phyloP scores from a whole-genome alignment of 2,888 invertebrate genomes.

The Torymus tubicola region DNA sequence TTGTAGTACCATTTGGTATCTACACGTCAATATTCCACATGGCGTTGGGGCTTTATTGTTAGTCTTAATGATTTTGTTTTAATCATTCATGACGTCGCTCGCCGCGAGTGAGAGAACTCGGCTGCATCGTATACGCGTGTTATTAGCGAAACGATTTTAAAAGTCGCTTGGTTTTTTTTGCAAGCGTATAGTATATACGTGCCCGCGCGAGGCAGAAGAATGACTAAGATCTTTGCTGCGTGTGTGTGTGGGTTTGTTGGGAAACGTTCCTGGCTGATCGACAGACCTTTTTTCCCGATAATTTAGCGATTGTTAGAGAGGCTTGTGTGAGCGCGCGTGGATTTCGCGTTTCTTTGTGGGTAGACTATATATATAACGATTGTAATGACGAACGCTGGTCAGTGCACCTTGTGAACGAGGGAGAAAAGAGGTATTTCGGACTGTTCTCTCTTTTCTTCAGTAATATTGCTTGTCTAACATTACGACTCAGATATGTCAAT shows the following conservation, averaged over 20 bases:
- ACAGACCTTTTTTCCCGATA: conserved; percentile 1
- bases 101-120: not conserved
- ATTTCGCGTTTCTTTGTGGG: too few species aligned
- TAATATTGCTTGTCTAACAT: too few species aligned
- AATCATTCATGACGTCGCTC: conserved; percentile 35
- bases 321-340: too few species aligned
- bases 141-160: conserved; percentile 30
- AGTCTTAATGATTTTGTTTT: conserved; percentile 32
- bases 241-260: conserved; percentile 13
- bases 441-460: too few species aligned
- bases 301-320: conserved; percentile 15
- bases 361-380: too few species aligned
- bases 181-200: not conserved
- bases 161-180: not conserved
- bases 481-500: too few species aligned
- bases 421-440: too few species aligned
- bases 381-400: too few species aligned
- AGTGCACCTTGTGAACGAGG: too few species aligned
- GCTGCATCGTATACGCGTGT: not conserved
- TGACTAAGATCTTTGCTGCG: conserved; percentile 5
- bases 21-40: not conserved
- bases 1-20: too few species aligned
- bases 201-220: not conserved
- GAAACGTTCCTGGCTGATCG: conserved; percentile 18
- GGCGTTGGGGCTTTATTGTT: conserved; percentile 30